Conservation (phyloP, 2,113 vertebrate genomes). For the Sinosuthora webbiana region DNA sequence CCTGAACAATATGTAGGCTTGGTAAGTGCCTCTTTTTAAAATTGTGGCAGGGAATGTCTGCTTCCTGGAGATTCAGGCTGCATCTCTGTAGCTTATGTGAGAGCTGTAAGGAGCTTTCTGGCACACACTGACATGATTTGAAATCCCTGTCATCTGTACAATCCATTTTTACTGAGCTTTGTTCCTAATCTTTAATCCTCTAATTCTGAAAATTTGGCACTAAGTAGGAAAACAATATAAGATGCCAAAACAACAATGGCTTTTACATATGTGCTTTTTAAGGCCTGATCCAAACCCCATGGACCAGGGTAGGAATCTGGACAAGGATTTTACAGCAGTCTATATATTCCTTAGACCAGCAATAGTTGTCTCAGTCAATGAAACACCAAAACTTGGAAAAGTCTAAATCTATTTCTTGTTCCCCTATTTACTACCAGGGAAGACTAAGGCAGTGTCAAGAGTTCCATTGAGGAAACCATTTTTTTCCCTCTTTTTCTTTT, state of each 20-base stretch:
- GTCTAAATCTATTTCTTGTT: not conserved
- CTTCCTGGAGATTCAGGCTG: slow-evolving; percentile 19
- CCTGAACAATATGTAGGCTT: slow-evolving; percentile 24
- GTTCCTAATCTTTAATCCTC: slow-evolving; percentile 30
- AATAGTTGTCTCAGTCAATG: not conserved
- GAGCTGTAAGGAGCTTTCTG: slow-evolving; percentile 28
- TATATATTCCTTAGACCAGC: not conserved
- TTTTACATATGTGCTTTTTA: not conserved
- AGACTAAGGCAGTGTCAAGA: not conserved
- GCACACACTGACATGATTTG: not conserved
- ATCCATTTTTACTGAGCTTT: not conserved
- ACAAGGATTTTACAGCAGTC: not conserved
- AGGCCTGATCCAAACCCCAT: not conserved
- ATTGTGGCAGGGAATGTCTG: slow-evolving; percentile 1
- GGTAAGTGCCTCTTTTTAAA: slow-evolving; percentile 53
- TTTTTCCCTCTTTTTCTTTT: not conserved
- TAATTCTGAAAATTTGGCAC: not conserved
- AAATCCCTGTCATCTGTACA: slow-evolving; percentile 2
- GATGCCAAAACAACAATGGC: not conserved
- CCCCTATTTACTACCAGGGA: not conserved
- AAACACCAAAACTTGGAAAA: not conserved
- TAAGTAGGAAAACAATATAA: slow-evolving; percentile 7
- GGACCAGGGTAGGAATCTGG: not conserved
- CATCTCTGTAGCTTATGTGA: not conserved
- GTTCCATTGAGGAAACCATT: accelerated